Conservation (phyloP, 2,888 invertebrate genomes). For the Tridacna gigas region DNA sequence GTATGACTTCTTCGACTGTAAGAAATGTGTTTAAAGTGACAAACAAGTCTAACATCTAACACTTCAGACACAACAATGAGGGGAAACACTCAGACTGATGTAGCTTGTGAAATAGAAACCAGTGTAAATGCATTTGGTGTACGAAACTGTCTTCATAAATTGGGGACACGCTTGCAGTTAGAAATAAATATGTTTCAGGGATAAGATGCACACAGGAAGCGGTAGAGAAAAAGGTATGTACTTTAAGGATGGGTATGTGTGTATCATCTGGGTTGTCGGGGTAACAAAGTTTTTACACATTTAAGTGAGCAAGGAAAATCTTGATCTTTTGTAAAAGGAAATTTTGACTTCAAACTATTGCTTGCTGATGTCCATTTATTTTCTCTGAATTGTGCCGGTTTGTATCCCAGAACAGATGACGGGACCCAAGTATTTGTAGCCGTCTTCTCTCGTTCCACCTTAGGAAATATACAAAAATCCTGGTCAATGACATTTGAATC, state of each 20-base stretch:
- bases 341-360: not conserved
- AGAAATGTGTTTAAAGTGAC: not conserved
- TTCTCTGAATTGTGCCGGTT: not conserved
- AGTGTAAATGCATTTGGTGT: not conserved
- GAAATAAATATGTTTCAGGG: not conserved
- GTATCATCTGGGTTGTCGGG: not conserved
- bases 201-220: not conserved
- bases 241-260: not conserved
- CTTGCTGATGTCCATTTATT: constrained; percentile 2
- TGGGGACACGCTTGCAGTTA: not conserved
- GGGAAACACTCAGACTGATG: not conserved
- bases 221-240: not conserved
- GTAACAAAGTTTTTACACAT: not conserved
- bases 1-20: not conserved
- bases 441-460: constrained; percentile 74
- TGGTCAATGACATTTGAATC: not conserved
- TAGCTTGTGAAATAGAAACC: not conserved
- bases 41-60: not conserved
- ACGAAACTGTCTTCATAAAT: not conserved
- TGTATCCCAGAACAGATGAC: constrained; percentile 65
- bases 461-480: constrained; percentile 48
- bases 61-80: not conserved
- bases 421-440: constrained; percentile 70
- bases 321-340: not conserved
- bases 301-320: not conserved